Evolutionary conservation across 2,113 vertebrate genomes (phyloP).

Genomic region (Aegotheles bennettii): DNA sequence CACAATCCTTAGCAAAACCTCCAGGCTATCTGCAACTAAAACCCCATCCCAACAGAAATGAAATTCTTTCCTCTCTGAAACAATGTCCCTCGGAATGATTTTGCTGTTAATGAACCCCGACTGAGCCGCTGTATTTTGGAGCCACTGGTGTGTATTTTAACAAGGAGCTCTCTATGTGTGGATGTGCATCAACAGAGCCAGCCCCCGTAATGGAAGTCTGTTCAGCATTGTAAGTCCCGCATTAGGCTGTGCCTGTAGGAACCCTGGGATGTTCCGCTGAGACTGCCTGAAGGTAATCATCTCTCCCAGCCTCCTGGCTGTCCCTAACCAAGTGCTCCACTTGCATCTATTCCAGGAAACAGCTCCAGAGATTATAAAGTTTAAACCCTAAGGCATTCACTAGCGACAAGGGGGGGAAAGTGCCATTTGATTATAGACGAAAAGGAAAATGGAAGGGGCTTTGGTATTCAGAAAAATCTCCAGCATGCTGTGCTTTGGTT

Average conservation of each 20-base stretch:
- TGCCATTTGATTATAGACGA: not conserved
- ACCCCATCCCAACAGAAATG: not conserved
- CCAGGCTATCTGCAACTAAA: not conserved
- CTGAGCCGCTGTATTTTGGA: not conserved
- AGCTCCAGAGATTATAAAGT: not conserved
- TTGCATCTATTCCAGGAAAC: not conserved
- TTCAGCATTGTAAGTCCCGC: constrained; percentile 17
- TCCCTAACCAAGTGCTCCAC: not conserved
- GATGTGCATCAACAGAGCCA: not conserved
- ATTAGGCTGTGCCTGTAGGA: constrained; percentile 42
- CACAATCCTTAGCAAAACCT: not conserved
- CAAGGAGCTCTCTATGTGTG: not conserved
- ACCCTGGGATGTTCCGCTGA: not conserved
- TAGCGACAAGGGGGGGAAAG: not conserved
- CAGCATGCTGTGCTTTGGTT: not conserved
- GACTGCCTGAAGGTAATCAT: constrained; percentile 19
- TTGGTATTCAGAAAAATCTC: not conserved
- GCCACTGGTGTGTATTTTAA: constrained; percentile 37
- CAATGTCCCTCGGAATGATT: constrained; percentile 5
- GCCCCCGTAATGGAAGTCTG: not conserved
- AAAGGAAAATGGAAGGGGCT: not conserved
- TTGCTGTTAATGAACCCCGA: constrained; percentile 13
- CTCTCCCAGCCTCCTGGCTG: not conserved
- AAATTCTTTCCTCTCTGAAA: constrained; percentile 18
- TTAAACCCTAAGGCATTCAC: not conserved